Conservation (phyloP, 2,888 invertebrate species). For the Drosophila flavopinicola region DNA sequence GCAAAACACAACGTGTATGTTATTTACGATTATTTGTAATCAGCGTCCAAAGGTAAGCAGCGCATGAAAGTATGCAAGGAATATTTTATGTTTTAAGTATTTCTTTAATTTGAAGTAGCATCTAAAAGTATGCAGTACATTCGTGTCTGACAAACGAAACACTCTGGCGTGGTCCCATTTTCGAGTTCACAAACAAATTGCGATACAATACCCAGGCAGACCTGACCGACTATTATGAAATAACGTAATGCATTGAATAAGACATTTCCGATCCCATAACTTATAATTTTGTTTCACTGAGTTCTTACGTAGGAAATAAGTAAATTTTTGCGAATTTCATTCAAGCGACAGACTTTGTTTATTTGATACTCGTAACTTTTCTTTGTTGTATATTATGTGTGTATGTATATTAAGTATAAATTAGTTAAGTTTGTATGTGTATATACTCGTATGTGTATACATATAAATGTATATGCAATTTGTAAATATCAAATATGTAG, state of each 20-base stretch:
- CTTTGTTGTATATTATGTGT: constrained; percentile 44
- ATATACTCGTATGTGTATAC: constrained; percentile 35
- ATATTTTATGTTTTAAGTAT: too few relatives aligned
- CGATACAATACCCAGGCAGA: too few relatives aligned
- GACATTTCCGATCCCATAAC: too few relatives aligned
- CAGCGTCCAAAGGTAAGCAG: background rate
- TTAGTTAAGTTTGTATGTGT: constrained; percentile 68
- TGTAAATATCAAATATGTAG: constrained; percentile 74
- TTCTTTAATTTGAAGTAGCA: too few relatives aligned
- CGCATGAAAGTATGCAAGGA: too few relatives aligned
- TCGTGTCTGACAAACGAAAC: too few relatives aligned
- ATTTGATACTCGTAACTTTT: constrained; percentile 65
- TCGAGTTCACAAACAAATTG: too few relatives aligned
- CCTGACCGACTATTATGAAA: too few relatives aligned
- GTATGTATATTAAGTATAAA: constrained; percentile 65
- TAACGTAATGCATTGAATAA: too few relatives aligned
- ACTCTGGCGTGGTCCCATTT: too few relatives aligned
- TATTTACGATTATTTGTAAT: background rate
- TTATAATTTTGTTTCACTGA: too few relatives aligned
- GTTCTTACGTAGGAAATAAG: background rate
- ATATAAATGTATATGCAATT: constrained; percentile 53
- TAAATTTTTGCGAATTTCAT: background rate
- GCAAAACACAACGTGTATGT: constrained; percentile 43
- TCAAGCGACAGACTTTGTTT: constrained; percentile 71
- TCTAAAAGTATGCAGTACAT: too few relatives aligned